These are phyloP conservation scores for Balaenoptera acutorostrata DNA, from an alignment of 2,113 vertebrate species.

Conservation along the genomic window DNA sequence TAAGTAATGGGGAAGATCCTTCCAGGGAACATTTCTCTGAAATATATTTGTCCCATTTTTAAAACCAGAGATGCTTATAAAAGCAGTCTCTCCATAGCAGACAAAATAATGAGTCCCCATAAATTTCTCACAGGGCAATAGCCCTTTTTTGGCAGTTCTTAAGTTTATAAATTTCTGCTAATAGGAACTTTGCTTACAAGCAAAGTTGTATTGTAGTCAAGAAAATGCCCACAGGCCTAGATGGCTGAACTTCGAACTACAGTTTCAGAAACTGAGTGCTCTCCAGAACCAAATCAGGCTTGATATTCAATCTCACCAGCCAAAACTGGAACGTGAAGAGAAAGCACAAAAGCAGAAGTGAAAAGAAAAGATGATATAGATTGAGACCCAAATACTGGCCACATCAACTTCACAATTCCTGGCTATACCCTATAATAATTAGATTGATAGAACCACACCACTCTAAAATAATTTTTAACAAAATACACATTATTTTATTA, in stretches of 20 bases:
- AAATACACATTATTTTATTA: not conserved
- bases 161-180: not conserved
- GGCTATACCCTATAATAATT: not conserved
- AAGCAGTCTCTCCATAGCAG: slow-evolving; percentile 7
- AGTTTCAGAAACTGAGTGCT: not conserved
- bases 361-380: not conserved
- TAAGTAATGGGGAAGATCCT: slow-evolving; percentile 22
- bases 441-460: not conserved
- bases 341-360: not conserved
- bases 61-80: slow-evolving; percentile 42
- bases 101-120: not conserved
- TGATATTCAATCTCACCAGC: not conserved
- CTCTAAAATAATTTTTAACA: not conserved
- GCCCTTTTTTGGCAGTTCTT: not conserved
- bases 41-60: slow-evolving; percentile 46
- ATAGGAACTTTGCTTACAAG: not conserved
- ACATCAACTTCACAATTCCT: not conserved
- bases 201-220: not conserved
- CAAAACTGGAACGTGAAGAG: not conserved
- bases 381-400: not conserved
- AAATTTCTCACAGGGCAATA: slow-evolving; percentile 34
- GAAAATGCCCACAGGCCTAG: not conserved
- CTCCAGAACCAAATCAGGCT: not conserved
- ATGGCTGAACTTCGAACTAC: not conserved
- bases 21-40: slow-evolving; percentile 2